Evolutionary conservation across 2,113 vertebrate species (phyloP), one percentile per base, ranked within the genome.

Genomic region (Pseudopodoces humilis): DNA sequence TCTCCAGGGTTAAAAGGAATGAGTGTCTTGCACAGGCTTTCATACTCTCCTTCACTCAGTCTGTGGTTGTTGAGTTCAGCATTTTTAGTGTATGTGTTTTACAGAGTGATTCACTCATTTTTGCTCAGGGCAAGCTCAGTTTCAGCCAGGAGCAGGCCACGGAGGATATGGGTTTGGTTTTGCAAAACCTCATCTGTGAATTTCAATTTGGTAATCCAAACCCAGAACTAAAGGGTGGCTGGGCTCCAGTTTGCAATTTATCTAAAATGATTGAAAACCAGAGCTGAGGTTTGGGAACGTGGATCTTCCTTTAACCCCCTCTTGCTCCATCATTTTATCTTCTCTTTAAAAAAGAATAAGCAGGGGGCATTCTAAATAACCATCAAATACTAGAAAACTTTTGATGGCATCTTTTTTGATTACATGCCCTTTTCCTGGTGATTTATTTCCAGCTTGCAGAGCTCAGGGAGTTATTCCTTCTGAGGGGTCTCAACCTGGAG

Each of bases 1-100:
- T 79, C 72, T 79, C 43, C 14, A 7, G 59, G 70, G 62, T 95
- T 95, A 76, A 82, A 75, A 41, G 41, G 41, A 84, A 41, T 27
- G 77, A 56, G 24, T 31, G 53, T 14, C 43, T 68, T 13, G 11
- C 56, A 18, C 25, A 39, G 52, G n/a, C 30, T 87, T 49, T 71
- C 3, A 0, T 52, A 11, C 8, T 58, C 77, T 83, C 33, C 81
- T 41, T 50, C 50, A 8, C 55, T 53, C 80, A 41, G 23, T 59
- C 78, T 87, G 86, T 82, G 74, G 89, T 85, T 87, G 91, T 92
- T 55, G 89, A 96, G 81, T 76, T 95, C 91, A 95, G 94, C 84
- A 55, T 75, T 95, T 94, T 86, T 96, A 33, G 13, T 53, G 74
- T 49, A 6, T 86, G 60, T 76, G 49, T 90, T 95, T 87, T 62